phyloP scores from a whole-genome alignment of 2,888 invertebrate genomes.

The Phanerotoma sp. region DNA sequence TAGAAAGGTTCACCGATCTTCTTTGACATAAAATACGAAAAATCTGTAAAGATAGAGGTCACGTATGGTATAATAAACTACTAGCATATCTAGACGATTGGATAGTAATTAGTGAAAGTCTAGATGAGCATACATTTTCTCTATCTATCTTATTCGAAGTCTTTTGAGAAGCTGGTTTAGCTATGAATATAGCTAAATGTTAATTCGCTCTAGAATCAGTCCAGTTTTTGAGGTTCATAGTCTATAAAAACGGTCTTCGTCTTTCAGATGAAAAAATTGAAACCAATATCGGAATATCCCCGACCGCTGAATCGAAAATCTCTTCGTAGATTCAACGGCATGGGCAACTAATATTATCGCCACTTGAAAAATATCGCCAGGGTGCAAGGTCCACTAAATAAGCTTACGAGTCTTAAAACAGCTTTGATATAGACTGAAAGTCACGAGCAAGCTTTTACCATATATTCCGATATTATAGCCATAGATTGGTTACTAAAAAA shows the following conservation, averaged over 20 bases:
- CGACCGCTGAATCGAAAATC: conserved; percentile 3
- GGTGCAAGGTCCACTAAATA: conserved; percentile 23
- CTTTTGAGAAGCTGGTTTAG: conserved; percentile 13
- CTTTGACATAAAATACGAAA: conserved; percentile 12
- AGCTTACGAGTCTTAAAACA: conserved; percentile 15
- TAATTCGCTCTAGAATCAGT: conserved; percentile 20
- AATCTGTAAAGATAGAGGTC: conserved; percentile 10
- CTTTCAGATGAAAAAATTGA: conserved; percentile 25
- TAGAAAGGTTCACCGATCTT: conserved; percentile 21
- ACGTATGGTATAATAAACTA: conserved; percentile 21
- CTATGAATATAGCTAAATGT: conserved; percentile 22
- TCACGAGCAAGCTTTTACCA: no score
- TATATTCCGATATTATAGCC: no score
- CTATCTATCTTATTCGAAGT: conserved; percentile 19
- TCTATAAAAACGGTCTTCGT: conserved; percentile 14
- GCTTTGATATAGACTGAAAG: no score
- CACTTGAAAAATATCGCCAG: conserved; percentile 19
- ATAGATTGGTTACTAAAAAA: no score
- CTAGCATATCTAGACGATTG: conserved; percentile 24
- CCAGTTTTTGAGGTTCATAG: conserved; percentile 21
- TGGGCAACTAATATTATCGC: conserved; percentile 27
- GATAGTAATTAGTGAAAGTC: conserved; percentile 10
- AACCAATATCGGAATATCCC: conserved; percentile 12
- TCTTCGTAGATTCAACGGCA: conserved; percentile 10
- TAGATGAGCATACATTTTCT: conserved; percentile 13